Base-by-base conservation (phyloP, 1,140 invertebrate species). In the Drosophila mojavensis region DNA sequence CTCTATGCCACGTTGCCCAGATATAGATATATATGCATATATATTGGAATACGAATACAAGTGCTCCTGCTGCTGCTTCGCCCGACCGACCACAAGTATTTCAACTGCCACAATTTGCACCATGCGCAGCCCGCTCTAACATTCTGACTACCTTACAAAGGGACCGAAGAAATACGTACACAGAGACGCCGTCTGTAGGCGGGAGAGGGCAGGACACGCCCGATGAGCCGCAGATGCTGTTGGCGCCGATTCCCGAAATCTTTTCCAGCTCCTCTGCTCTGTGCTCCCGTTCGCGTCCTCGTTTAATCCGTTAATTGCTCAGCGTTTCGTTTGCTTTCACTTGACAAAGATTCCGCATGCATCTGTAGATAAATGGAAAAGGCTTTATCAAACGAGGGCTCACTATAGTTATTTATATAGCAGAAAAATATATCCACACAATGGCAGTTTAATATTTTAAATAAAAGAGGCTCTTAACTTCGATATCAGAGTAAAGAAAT, bases 111-210 rank as follows among this genome's bases (percentile, higher is more conserved):
- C 65, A 66, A 65, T 59, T 65, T 53, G 55, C 59, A 56, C 41
- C 43, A 54, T 58, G 36, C 63, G 55, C 62, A 54, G 70, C 56
- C 65, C 51, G 71, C 59, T 74, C 72, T 71, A 70, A 70, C 72
- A 75, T 75, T 75, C 59, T 75, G 60, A 59, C 72, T 64, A 75
- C 30, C 60, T 45, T 75, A 70, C 47, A 59, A 64, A 60, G 36
- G 28, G 54, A 75, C 65, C 72, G 59, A 47, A 39, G 15, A 47
- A 53, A 64, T 75, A 75, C 72, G 67, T 75, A 75, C 72, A 75
- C 72, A 70, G 45, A 68, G 41, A 61, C 24, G 58, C 28, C 20
- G 20, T 24, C 20, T 24, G 3, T 3, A 24, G 20, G 20, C 20
- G 26, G 20, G 17, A 41, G 39, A 55, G 7, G 33, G 11, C 41